Conservation (phyloP, 2,113 vertebrate genomes). For the Phaethornis superciliosus region DNA sequence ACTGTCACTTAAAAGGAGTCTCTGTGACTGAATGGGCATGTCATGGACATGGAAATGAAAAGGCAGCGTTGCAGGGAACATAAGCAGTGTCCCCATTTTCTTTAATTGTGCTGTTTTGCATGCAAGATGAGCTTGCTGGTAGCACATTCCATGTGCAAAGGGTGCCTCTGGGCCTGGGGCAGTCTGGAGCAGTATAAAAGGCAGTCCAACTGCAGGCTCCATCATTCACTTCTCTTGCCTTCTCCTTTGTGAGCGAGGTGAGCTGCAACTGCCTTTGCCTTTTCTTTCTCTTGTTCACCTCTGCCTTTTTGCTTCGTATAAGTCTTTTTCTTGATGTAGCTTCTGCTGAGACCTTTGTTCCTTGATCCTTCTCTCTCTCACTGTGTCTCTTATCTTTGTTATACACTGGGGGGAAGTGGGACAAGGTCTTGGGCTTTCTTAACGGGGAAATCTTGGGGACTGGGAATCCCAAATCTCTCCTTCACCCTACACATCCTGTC, state of each 20-base stretch:
- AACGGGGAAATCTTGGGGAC: too few species aligned
- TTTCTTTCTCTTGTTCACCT: too few species aligned
- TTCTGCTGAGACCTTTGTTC: not conserved
- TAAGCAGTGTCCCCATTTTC: not conserved
- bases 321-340: accelerated
- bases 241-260: too few species aligned
- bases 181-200: too few species aligned
- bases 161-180: too few species aligned
- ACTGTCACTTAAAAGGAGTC: not conserved
- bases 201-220: too few species aligned
- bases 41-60: not conserved
- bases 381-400: not conserved
- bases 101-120: not conserved
- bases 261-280: too few species aligned
- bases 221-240: not conserved
- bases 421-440: not conserved
- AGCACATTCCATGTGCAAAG: too few species aligned
- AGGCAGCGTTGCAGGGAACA: not conserved
- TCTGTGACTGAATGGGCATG: not conserved
- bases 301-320: too few species aligned
- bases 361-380: not conserved
- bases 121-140: too few species aligned
- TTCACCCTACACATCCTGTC: too few species aligned
- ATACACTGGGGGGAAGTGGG: accelerated
- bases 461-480: too few species aligned